Conservation (phyloP, 2,113 vertebrate genomes). For the Pangasianodon gigas region DNA sequence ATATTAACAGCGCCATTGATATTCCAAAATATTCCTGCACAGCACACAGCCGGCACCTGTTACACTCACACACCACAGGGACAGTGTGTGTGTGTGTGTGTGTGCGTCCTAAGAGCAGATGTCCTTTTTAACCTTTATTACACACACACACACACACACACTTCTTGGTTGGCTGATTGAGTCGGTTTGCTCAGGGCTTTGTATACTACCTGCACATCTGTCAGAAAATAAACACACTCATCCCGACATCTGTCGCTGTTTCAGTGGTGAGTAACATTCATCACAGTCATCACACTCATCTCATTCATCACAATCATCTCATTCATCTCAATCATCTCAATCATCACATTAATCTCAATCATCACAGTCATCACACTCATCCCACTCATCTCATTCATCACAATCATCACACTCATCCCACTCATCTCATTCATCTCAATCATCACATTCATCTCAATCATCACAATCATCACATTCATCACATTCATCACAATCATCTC, state of each 20-base stretch:
- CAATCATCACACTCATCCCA: too few species aligned
- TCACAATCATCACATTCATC: too few species aligned
- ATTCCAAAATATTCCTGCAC: constrained; percentile 71
- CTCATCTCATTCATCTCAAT: too few species aligned
- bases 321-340: too few species aligned
- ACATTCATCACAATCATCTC: too few species aligned
- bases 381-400: too few species aligned
- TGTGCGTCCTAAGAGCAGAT: constrained; percentile 56
- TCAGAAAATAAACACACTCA: constrained; percentile 36
- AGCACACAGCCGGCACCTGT: constrained; percentile 63
- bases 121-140: constrained; percentile 71
- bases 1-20: constrained; percentile 73
- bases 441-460: background rate
- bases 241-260: constrained; percentile 26
- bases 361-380: too few species aligned
- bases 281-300: background rate
- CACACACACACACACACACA: constrained; percentile 42
- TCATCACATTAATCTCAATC: too few species aligned
- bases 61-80: constrained; percentile 42
- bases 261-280: background rate
- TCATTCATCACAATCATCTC: background rate
- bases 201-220: constrained; percentile 11
- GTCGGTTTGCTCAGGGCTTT: constrained; percentile 32
- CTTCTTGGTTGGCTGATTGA: constrained; percentile 28
- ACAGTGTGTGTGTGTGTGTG: constrained; percentile 48